phyloP scores from a whole-genome alignment of 2,888 invertebrate genomes.

The Neocrepidodera transversa region DNA sequence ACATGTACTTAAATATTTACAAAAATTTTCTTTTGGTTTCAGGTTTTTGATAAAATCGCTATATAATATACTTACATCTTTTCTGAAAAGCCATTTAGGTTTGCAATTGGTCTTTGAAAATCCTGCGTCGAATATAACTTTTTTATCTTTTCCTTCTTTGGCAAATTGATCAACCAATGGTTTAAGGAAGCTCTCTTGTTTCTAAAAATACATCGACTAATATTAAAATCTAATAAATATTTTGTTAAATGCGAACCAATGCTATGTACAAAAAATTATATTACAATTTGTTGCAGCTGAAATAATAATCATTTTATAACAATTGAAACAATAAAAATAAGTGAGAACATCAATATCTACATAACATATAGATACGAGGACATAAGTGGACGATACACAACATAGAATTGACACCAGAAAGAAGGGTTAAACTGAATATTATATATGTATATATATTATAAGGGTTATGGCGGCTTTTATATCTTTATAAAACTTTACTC shows the following conservation, averaged over 20 bases:
- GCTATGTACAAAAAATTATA: conserved; percentile 41
- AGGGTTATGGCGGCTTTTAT: background rate
- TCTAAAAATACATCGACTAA: conserved; percentile 65
- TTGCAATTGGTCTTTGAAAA: conserved; percentile 97
- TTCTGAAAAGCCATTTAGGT: conserved; percentile 90
- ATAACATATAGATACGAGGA: conserved; percentile 39
- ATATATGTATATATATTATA: no score
- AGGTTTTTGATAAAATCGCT: no score
- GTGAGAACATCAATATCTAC: conserved; percentile 46
- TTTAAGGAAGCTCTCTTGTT: conserved; percentile 92
- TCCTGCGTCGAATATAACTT: conserved; percentile 89
- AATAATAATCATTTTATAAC: conserved; percentile 50
- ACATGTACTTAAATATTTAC: no score
- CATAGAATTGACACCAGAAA: conserved; percentile 21
- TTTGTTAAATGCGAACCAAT: background rate
- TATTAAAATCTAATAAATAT: conserved; percentile 1
- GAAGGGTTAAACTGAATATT: conserved; percentile 10
- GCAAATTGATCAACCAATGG: conserved; percentile 93
- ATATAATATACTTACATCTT: conserved; percentile 92
- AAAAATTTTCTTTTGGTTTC: no score
- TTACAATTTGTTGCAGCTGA: conserved; percentile 48
- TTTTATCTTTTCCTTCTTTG: conserved; percentile 96
- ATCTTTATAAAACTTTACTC: conserved; percentile 11
- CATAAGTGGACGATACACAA: conserved; percentile 26
- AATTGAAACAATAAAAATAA: conserved; percentile 30